Conservation (phyloP, 2,888 invertebrate genomes). For the Heliconius sara region DNA sequence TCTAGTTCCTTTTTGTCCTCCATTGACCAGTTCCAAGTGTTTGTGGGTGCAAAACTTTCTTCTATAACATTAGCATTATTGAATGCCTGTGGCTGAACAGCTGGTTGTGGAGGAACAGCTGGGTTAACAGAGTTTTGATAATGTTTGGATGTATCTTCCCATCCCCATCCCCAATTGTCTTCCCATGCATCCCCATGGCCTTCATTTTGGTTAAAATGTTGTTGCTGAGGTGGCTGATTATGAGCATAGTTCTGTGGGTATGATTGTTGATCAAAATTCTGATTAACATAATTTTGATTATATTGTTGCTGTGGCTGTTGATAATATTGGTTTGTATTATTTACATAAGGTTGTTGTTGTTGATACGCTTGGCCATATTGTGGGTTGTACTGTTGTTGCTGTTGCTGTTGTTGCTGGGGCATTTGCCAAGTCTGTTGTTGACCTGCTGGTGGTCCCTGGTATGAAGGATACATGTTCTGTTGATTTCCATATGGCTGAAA, state of each 20-base stretch:
- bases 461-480: slow-evolving; percentile 69
- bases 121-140: slow-evolving; percentile 59
- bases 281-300: slow-evolving; percentile 66
- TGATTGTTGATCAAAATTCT: slow-evolving; percentile 60
- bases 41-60: slow-evolving; percentile 83
- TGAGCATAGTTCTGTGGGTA: slow-evolving; percentile 68
- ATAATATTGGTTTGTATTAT: slow-evolving; percentile 70
- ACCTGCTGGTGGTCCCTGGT: slow-evolving; percentile 56
- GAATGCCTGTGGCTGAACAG: slow-evolving; percentile 52
- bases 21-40: slow-evolving; percentile 86
- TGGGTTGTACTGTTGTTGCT: slow-evolving; percentile 68
- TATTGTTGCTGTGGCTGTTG: slow-evolving; percentile 63
- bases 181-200: slow-evolving; percentile 71
- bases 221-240: slow-evolving; percentile 61
- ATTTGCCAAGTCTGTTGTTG: slow-evolving; percentile 72
- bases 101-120: slow-evolving; percentile 48
- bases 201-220: slow-evolving; percentile 58
- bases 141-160: slow-evolving; percentile 83
- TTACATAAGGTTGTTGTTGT: slow-evolving; percentile 60
- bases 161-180: slow-evolving; percentile 85
- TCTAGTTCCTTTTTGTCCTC: slow-evolving; percentile 74
- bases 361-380: slow-evolving; percentile 74
- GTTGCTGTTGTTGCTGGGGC: slow-evolving; percentile 48
- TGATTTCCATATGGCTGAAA: slow-evolving; percentile 73
- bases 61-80: slow-evolving; percentile 81